Evolutionary conservation across 1,140 invertebrate genomes (phyloP).

Genomic region (Battus philenor): DNA sequence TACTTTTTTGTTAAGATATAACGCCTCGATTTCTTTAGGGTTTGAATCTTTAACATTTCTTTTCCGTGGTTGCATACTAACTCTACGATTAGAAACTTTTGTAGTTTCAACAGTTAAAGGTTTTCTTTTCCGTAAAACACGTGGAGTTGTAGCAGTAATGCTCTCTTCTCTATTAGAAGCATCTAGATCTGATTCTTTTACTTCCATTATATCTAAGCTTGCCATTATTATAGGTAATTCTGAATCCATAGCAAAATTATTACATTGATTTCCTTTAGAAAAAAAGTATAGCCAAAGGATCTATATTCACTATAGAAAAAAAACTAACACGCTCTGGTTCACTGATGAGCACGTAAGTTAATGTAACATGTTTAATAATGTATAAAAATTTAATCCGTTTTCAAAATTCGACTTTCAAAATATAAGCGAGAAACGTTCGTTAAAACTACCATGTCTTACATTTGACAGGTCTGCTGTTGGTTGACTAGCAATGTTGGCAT

Average conservation of each 20-base stretch:
- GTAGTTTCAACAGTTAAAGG: constrained; percentile 41
- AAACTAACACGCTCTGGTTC: too few species aligned
- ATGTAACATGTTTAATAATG: too few species aligned
- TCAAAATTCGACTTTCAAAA: too few species aligned
- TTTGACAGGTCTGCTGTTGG: too few species aligned
- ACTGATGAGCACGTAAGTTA: too few species aligned
- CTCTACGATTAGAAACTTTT: constrained; percentile 56
- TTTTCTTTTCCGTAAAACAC: constrained; percentile 62
- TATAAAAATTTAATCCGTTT: too few species aligned
- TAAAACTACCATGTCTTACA: too few species aligned
- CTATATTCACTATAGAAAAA: too few species aligned
- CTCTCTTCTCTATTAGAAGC: constrained; percentile 18
- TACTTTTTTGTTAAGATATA: constrained; percentile 65
- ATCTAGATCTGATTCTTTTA: constrained; percentile 31
- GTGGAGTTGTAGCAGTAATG: constrained; percentile 28
- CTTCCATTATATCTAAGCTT: constrained; percentile 62
- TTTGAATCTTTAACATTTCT: constrained; percentile 52
- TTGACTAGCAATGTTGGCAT: too few species aligned
- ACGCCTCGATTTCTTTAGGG: constrained; percentile 63
- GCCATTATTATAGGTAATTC: constrained; percentile 65
- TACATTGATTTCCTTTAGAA: too few species aligned
- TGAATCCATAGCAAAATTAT: constrained; percentile 44
- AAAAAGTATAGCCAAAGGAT: constrained; percentile 14
- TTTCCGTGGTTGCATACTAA: constrained; percentile 63
- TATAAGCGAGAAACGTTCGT: too few species aligned